Evolutionary conservation across 2,113 vertebrate species (phyloP).

Genomic region (Chrysochloris asiatica): DNA sequence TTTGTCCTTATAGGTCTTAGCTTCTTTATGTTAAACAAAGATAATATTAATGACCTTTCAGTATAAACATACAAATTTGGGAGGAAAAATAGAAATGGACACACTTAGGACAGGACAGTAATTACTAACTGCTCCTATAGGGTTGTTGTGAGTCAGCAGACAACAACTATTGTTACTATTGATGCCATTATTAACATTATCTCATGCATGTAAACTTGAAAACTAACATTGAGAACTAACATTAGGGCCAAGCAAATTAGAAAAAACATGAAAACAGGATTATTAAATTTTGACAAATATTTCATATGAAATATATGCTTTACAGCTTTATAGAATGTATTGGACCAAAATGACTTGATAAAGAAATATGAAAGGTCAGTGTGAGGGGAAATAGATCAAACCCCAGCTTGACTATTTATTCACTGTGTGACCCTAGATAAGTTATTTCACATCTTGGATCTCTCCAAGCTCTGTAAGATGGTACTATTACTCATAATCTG

Average conservation of each 20-base stretch:
- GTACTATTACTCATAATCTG: background rate
- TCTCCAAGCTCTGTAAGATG: background rate
- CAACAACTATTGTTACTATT: background rate
- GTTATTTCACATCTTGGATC: background rate
- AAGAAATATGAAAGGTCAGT: background rate
- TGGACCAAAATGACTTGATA: background rate
- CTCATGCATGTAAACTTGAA: background rate
- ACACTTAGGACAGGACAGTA: no score
- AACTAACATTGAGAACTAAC: slow-evolving; percentile 1
- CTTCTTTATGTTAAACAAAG: background rate
- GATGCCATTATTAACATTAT: background rate
- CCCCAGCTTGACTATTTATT: background rate
- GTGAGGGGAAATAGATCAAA: background rate
- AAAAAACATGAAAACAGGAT: background rate
- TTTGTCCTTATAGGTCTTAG: background rate
- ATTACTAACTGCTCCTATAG: background rate
- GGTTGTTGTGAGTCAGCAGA: background rate
- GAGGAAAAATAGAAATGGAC: background rate
- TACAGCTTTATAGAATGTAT: slow-evolving; percentile 18
- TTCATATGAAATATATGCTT: background rate
- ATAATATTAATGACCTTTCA: background rate
- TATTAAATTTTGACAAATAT: background rate
- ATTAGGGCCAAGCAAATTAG: background rate
- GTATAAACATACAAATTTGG: background rate
- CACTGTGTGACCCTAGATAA: background rate